A percentile compares a stretch with the other conserved stretches of the same genome.
phyloP scores from a whole-genome alignment of 2,113 vertebrate species.

The Syngnathus floridae region DNA sequence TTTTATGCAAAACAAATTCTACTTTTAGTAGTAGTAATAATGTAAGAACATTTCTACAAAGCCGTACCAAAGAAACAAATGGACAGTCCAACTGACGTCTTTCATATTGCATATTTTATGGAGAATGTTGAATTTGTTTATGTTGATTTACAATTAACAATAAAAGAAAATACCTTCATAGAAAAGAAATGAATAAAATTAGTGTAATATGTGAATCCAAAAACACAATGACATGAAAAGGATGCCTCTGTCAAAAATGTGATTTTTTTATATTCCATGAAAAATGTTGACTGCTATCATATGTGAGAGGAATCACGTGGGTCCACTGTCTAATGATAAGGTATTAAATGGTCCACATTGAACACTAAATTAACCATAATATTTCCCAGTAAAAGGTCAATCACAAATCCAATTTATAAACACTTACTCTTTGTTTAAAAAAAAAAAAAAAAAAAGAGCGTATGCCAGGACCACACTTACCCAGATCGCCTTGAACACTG shows the following conservation, averaged over 20 bases:
- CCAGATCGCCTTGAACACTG: conserved; percentile 84
- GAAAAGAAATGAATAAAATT: neutral
- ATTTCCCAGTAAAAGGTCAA: neutral
- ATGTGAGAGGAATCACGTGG: neutral
- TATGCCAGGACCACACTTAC: conserved; percentile 61
- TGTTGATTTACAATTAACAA: no score
- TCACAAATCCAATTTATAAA: neutral
- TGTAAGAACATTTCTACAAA: neutral
- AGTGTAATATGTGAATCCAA: no score
- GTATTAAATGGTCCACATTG: neutral
- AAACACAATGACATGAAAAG: no score
- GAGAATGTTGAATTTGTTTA: neutral
- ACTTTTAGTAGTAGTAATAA: neutral
- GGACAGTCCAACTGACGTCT: neutral
- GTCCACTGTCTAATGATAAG: neutral
- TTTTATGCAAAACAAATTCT: no score
- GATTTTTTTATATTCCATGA: neutral
- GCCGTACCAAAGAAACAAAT: neutral
- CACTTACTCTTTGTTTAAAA: neutral
- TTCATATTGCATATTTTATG: neutral
- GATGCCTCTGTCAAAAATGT: neutral
- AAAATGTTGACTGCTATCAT: neutral
- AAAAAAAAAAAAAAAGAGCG: neutral
- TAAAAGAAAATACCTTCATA: no score
- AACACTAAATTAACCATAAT: neutral